phyloP scores from a whole-genome alignment of 2,888 invertebrate species.

The Liposcelis brunnea region DNA sequence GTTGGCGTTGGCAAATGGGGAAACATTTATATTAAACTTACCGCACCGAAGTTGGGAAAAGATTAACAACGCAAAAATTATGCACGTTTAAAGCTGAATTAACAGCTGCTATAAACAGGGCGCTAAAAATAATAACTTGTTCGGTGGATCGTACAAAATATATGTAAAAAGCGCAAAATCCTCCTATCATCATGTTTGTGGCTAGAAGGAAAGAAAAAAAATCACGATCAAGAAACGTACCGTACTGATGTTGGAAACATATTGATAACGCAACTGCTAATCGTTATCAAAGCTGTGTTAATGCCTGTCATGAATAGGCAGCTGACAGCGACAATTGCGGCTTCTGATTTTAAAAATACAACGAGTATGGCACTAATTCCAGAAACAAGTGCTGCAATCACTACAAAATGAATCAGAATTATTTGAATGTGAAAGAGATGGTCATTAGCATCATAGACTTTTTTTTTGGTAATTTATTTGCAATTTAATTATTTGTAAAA shows the following conservation, averaged over 20 bases:
- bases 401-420: too few species aligned
- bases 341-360: constrained; percentile 33
- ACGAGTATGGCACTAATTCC: too few species aligned
- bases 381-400: too few species aligned
- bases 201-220: constrained; percentile 17
- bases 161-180: constrained; percentile 36
- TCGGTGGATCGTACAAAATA: constrained; percentile 38
- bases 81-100: constrained; percentile 29
- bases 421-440: too few species aligned
- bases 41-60: constrained; percentile 27
- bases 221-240: neutral
- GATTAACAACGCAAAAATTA: constrained; percentile 23
- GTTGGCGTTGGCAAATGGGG: too few species aligned
- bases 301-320: constrained; percentile 31
- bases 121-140: constrained; percentile 36
- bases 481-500: too few species aligned
- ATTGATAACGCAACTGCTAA: constrained; percentile 15
- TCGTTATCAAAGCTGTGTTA: constrained; percentile 29
- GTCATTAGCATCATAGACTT: too few species aligned
- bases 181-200: constrained; percentile 30
- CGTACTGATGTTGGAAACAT: neutral
- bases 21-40: too few species aligned
- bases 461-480: too few species aligned
- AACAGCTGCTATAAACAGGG: constrained; percentile 30
- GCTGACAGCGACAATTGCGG: constrained; percentile 36